Conservation (phyloP, 2,797 vertebrate genomes). For the Pipistrellus kuhlii region DNA sequence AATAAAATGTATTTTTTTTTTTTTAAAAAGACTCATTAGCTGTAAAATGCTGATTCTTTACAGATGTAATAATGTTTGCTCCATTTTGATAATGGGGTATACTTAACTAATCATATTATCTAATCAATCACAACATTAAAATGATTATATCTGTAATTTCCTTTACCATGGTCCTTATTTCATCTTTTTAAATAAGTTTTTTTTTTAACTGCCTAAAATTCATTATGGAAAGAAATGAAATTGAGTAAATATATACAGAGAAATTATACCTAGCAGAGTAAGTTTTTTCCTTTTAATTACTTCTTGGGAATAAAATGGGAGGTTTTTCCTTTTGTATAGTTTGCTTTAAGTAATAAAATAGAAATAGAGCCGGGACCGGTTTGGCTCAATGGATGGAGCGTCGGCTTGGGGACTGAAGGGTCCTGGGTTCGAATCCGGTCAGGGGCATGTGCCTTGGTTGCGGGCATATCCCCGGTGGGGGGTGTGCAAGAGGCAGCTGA, state of each 20-base stretch:
- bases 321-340: not conserved
- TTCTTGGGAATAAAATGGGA: not conserved
- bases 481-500: too few relatives aligned
- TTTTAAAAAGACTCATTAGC: not conserved
- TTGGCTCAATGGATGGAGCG: too few relatives aligned
- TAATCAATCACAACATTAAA: conserved; percentile 36
- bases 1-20: too few relatives aligned
- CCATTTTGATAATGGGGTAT: not conserved
- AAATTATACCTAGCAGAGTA: not conserved
- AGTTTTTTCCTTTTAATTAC: conserved; percentile 11
- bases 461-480: too few relatives aligned
- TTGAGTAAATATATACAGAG: not conserved
- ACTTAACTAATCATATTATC: conserved; percentile 10
- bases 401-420: too few relatives aligned
- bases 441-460: too few relatives aligned
- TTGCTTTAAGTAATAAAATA: not conserved
- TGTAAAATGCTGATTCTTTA: not conserved
- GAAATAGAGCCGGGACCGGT: too few relatives aligned
- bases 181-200: not conserved
- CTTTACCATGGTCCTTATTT: not conserved
- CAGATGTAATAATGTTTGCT: conserved; percentile 4
- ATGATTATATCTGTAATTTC: not conserved
- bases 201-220: conserved; percentile 13
- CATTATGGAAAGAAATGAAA: not conserved
- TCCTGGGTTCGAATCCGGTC: too few relatives aligned